These are phyloP conservation scores for Pheosia gnoma DNA, from an alignment of 2,888 invertebrate species.

Conservation along the genomic window DNA sequence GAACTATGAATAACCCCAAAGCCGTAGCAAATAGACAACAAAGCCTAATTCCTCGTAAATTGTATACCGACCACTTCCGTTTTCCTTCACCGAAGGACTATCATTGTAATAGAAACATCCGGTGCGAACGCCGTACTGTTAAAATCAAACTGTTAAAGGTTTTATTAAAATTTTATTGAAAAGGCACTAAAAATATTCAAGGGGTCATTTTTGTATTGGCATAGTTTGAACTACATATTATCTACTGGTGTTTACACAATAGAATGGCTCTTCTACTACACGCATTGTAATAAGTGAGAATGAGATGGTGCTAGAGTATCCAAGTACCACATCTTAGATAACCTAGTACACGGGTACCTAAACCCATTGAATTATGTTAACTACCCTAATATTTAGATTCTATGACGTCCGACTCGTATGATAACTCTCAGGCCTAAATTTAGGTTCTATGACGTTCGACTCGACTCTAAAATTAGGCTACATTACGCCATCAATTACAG, in stretches of 20 bases:
- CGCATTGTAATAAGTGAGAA: too few relatives aligned
- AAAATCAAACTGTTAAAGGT: neutral
- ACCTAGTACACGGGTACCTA: too few relatives aligned
- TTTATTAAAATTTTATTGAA: neutral
- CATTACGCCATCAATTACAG: neutral
- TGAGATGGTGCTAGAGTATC: too few relatives aligned
- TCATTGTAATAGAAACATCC: constrained; percentile 29
- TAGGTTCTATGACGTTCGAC: neutral
- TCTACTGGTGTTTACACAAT: too few relatives aligned
- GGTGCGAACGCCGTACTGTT: constrained; percentile 6
- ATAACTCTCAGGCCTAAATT: too few relatives aligned
- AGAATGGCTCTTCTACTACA: too few relatives aligned
- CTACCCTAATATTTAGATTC: too few relatives aligned
- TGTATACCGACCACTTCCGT: constrained; percentile 15
- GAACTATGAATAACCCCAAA: constrained; percentile 23
- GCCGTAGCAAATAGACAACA: constrained; percentile 33
- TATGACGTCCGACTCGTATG: too few relatives aligned
- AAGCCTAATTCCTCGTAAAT: constrained; percentile 30
- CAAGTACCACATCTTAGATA: too few relatives aligned
- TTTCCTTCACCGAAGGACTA: constrained; percentile 34
- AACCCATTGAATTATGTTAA: too few relatives aligned
- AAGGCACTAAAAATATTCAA: neutral
- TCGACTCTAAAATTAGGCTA: neutral
- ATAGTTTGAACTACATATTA: too few relatives aligned
- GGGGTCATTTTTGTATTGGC: too few relatives aligned